Percentiles rank a stretch among this genome's conserved stretches.
Conservation (phyloP, 1,140 invertebrate genomes). For the Drosophila albomicans region DNA sequence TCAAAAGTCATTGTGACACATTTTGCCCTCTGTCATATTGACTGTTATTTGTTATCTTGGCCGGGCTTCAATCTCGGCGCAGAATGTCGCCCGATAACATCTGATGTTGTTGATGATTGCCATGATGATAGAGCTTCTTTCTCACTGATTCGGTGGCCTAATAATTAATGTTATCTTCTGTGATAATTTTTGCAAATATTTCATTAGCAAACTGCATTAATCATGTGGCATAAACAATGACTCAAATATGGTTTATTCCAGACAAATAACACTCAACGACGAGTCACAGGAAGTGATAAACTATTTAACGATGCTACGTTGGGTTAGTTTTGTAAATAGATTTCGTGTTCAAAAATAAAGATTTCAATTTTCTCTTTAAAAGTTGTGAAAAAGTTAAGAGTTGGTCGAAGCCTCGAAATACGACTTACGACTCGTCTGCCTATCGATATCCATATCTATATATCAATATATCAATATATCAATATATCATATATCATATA, state of each 20-base stretch:
- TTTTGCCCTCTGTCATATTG: not conserved
- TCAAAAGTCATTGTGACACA: conserved; percentile 18
- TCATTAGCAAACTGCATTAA: not conserved
- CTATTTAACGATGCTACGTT: no score
- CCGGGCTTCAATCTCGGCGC: not conserved
- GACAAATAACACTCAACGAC: no score
- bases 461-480: no score
- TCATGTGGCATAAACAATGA: conserved; percentile 1
- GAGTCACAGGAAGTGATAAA: not conserved
- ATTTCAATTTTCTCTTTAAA: no score
- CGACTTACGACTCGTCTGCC: no score
- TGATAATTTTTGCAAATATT: conserved; percentile 2
- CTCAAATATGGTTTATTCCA: not conserved
- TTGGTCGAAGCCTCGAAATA: no score
- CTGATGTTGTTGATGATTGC: no score
- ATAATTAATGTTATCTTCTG: not conserved
- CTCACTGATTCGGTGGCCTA: not conserved
- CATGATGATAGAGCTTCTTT: not conserved
- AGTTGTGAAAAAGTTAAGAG: no score
- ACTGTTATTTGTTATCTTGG: not conserved
- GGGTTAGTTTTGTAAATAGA: no score
- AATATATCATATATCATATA: no score
- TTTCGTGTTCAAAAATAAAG: no score
- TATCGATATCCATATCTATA: no score
- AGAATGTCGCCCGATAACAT: not conserved